These are phyloP conservation scores for Corvus hawaiiensis DNA, from an alignment of 2,113 vertebrate genomes.

Conservation along the genomic window DNA sequence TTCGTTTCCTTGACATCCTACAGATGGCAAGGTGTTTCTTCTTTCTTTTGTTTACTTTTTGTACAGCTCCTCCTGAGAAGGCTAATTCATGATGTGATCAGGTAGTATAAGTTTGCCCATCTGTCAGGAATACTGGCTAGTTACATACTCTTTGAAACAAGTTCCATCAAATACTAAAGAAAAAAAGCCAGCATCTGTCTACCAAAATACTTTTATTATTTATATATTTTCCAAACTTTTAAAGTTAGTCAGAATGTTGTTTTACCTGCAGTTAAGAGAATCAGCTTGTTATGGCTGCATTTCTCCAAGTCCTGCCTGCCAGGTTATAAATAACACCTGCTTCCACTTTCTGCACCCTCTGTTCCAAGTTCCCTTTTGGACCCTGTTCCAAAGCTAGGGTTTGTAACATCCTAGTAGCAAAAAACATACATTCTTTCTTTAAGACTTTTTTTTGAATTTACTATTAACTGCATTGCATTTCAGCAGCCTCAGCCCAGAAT, in stretches of 20 bases:
- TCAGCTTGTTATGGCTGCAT: constrained; percentile 31
- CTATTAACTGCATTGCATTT: background rate
- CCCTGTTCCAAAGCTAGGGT: background rate
- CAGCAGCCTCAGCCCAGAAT: background rate
- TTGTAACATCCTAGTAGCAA: background rate
- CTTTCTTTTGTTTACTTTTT: constrained; percentile 17
- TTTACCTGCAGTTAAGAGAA: constrained; percentile 59
- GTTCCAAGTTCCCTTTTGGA: background rate
- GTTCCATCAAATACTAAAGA: constrained; percentile 47
- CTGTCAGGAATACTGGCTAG: constrained; percentile 45
- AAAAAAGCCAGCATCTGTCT: constrained; percentile 39
- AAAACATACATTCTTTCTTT: background rate
- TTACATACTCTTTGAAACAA: constrained; percentile 36
- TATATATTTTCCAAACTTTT: constrained; percentile 30
- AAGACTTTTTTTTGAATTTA: background rate
- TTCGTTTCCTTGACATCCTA: constrained; percentile 51
- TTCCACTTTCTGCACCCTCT: constrained; percentile 16
- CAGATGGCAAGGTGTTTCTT: constrained; percentile 48
- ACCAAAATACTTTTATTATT: constrained; percentile 16
- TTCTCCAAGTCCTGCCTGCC: constrained; percentile 32
- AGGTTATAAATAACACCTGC: constrained; percentile 55
- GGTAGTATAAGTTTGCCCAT: constrained; percentile 36
- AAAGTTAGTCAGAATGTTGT: constrained; percentile 42
- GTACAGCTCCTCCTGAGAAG: constrained; percentile 36
- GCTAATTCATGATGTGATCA: constrained; percentile 59